Percentiles rank a stretch among this genome's conserved stretches.
Conservation (phyloP, 2,113 vertebrate genomes). For the Phoxinus phoxinus region DNA sequence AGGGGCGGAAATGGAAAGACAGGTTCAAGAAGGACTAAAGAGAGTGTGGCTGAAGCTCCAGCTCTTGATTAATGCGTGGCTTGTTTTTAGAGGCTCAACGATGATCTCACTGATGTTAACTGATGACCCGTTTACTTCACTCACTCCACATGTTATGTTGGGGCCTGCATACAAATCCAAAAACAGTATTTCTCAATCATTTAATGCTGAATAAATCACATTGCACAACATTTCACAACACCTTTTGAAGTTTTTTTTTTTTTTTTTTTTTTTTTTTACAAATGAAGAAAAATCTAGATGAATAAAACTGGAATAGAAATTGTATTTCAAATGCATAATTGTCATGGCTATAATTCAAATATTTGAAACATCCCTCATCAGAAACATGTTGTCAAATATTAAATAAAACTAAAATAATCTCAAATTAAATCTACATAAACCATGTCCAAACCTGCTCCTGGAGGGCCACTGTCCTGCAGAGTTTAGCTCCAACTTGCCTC, state of each 20-base stretch:
- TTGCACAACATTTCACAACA: neutral
- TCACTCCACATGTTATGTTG: neutral
- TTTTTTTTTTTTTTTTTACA: neutral
- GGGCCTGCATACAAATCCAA: neutral
- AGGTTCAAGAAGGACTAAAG: neutral
- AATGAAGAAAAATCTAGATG: neutral
- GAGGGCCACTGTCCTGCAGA: no score
- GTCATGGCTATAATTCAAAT: neutral
- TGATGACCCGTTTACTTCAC: neutral
- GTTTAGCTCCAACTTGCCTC: no score
- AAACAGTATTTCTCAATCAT: neutral
- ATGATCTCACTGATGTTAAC: conserved; percentile 30
- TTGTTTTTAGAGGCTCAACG: neutral
- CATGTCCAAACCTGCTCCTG: no score
- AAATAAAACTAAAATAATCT: neutral
- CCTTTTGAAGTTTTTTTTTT: neutral
- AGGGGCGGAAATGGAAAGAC: neutral
- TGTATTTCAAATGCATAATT: neutral
- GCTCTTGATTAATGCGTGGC: conserved; percentile 1
- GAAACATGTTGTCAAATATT: neutral
- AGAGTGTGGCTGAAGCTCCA: neutral
- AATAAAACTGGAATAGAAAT: neutral
- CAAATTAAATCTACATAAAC: neutral
- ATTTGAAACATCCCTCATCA: neutral
- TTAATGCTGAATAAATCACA: neutral